A percentile compares a stretch with the other conserved stretches of the same genome.
These are phyloP conservation scores for Batillaria attramentaria DNA, from an alignment of 1,140 invertebrate species.

Conservation along the genomic window DNA sequence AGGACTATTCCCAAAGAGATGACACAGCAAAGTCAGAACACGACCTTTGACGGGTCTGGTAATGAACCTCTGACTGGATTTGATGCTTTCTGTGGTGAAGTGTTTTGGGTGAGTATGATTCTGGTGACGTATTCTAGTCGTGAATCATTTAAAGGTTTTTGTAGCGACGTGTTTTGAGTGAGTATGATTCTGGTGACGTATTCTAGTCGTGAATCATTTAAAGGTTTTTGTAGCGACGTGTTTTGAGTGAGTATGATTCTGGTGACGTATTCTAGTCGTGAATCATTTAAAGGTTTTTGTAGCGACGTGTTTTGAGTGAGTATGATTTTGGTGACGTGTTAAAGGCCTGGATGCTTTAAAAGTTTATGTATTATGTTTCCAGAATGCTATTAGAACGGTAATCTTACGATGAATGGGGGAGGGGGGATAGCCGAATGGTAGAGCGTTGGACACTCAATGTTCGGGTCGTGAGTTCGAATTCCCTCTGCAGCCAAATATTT, in stretches of 20 bases:
- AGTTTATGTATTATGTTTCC: neutral
- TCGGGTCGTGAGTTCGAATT: no score
- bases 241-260: neutral
- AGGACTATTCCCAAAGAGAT: no score
- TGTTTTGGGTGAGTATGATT: neutral
- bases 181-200: neutral
- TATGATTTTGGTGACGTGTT: neutral
- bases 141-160: constrained; percentile 1
- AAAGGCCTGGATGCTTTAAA: neutral
- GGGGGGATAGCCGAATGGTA: no score
- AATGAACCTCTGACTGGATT: neutral
- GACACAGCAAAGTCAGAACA: no score
- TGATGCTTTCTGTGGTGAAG: constrained; percentile 13
- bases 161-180: constrained; percentile 7
- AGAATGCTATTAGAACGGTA: no score
- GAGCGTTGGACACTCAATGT: no score
- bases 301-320: neutral
- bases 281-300: neutral
- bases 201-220: neutral
- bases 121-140: no score
- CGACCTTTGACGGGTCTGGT: no score
- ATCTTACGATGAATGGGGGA: no score
- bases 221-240: neutral
- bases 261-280: neutral
- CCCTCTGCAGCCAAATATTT: no score